Percentiles rank a stretch among this genome's conserved stretches.
Evolutionary conservation across 1,140 invertebrate genomes (phyloP).

Genomic region (Zaprionus africanus): DNA sequence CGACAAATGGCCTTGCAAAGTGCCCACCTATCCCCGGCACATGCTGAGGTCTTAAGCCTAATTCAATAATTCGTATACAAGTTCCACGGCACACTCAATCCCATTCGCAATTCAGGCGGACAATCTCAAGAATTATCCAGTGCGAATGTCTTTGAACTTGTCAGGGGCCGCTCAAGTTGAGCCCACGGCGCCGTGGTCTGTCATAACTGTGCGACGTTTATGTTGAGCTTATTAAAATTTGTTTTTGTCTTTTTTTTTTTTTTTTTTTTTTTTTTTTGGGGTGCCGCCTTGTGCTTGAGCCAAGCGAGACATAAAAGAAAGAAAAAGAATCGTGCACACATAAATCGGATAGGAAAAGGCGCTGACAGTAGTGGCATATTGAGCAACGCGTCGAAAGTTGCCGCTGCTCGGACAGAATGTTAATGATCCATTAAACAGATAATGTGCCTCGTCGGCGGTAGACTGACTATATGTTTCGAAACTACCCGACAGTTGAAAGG

Average conservation of each 20-base stretch:
- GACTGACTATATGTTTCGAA: slow-evolving; percentile 47
- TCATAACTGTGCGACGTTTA: slow-evolving; percentile 29
- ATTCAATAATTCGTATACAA: slow-evolving; percentile 67
- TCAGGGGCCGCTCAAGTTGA: slow-evolving; percentile 16
- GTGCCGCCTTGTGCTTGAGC: slow-evolving; percentile 37
- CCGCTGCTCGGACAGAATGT: slow-evolving; percentile 61
- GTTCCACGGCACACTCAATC: slow-evolving; percentile 55
- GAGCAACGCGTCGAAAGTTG: slow-evolving; percentile 47
- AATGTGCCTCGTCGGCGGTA: slow-evolving; percentile 63
- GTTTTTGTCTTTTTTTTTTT: slow-evolving; percentile 26
- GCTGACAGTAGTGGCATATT: slow-evolving; percentile 48
- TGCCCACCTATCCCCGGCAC: slow-evolving; percentile 7
- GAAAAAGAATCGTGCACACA: slow-evolving; percentile 17
- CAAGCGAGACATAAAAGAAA: slow-evolving; percentile 32
- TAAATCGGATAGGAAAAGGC: slow-evolving; percentile 52
- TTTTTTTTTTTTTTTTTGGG: slow-evolving; percentile 45
- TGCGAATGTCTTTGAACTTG: slow-evolving; percentile 38
- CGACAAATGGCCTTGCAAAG: slow-evolving; percentile 27
- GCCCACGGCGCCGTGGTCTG: slow-evolving; percentile 2
- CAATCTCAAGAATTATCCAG: slow-evolving; percentile 50
- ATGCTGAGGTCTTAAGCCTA: slow-evolving; percentile 34
- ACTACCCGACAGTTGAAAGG: background rate
- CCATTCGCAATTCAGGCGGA: slow-evolving; percentile 58
- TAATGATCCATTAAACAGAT: slow-evolving; percentile 82
- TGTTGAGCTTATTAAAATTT: slow-evolving; percentile 16